These are phyloP conservation scores for Myotis yumanensis DNA, from an alignment of 2,113 vertebrate species.

Conservation along the genomic window DNA sequence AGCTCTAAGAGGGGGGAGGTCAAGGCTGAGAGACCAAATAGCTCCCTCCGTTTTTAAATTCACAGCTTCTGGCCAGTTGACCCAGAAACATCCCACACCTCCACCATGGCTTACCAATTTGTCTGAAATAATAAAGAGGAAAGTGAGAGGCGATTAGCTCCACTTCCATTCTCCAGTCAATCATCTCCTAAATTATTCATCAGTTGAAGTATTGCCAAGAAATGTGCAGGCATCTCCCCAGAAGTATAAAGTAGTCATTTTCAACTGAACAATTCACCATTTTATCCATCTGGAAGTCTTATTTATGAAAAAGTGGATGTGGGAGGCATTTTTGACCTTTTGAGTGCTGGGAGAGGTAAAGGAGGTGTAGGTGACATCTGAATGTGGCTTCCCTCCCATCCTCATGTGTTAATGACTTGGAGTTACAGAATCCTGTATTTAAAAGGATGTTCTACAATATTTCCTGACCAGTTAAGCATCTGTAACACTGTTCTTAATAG, in stretches of 20 bases:
- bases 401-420: constrained; percentile 20
- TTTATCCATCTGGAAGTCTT: constrained; percentile 16
- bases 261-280: constrained; percentile 49
- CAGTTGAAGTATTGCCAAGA: constrained; percentile 66
- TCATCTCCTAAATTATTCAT: constrained; percentile 71
- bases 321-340: background rate
- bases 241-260: constrained; percentile 52
- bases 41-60: background rate
- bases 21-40: background rate
- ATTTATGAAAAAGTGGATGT: background rate
- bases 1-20: background rate
- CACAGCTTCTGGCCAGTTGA: constrained; percentile 31
- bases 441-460: background rate
- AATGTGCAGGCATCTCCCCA: constrained; percentile 58
- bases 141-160: constrained; percentile 59
- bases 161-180: constrained; percentile 56
- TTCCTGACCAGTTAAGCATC: background rate
- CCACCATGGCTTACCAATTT: constrained; percentile 39
- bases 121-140: constrained; percentile 66
- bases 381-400: background rate
- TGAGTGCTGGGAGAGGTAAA: background rate
- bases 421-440: background rate
- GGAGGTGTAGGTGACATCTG: background rate
- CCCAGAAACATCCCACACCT: constrained; percentile 51
- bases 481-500: background rate